phyloP scores from a whole-genome alignment of 53 echinoderm and acorn worm genomes.

The Zoroaster sp. region DNA sequence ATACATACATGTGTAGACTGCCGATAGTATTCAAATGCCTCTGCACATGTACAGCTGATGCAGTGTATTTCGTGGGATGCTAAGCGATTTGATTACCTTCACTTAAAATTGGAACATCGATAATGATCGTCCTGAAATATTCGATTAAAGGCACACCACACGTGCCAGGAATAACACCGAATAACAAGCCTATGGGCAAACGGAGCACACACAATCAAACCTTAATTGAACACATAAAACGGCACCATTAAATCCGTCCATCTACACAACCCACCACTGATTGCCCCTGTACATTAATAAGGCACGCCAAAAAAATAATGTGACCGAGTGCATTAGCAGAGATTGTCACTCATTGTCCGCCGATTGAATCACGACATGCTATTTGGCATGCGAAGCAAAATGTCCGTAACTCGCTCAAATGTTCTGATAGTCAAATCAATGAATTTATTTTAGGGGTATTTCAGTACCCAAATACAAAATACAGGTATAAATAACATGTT shows the following conservation, averaged over 20 bases:
- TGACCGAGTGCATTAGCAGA: neutral
- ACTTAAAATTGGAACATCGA: neutral
- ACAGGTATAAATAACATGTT: neutral
- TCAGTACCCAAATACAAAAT: neutral
- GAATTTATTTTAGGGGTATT: neutral
- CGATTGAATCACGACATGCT: neutral
- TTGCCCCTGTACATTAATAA: constrained; percentile 45
- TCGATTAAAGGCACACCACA: neutral
- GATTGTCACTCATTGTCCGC: neutral
- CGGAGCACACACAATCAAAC: too few relatives aligned
- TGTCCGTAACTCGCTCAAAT: neutral
- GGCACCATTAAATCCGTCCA: neutral
- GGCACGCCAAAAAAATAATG: constrained; percentile 41
- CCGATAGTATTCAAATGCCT: too few relatives aligned
- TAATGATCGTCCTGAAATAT: neutral
- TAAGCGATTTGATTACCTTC: neutral
- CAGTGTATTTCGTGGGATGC: neutral
- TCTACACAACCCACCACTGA: neutral
- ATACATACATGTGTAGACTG: too few relatives aligned
- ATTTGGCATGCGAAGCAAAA: neutral
- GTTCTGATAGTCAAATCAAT: neutral
- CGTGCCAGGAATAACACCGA: neutral
- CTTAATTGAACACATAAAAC: neutral
- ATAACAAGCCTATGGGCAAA: too few relatives aligned
- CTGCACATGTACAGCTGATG: too few relatives aligned